Evolutionary conservation across 2,797 vertebrate species (phyloP), one percentile per base, ranked within the genome.

Genomic region (Tarsius wallacei): DNA sequence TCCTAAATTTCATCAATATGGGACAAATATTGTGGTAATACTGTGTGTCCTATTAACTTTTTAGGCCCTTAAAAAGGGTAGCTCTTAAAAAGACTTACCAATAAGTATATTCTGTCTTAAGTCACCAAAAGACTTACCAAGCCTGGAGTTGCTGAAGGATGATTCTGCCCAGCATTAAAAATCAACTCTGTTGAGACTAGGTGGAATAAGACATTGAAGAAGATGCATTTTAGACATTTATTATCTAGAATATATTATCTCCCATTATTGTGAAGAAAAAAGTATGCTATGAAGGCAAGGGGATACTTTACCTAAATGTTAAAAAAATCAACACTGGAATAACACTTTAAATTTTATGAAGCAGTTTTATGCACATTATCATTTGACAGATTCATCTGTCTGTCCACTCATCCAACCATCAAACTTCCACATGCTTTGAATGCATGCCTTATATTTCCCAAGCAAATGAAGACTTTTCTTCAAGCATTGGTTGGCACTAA

Each of bases 211-310:
- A 78, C 47, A 59, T 81, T 28, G 66, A 84, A 36, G 6, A 90
- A 12, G 6, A 78, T 84, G 47, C n/a, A 90, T 78, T 83, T 80
- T 76, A 89, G 31, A 82, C 16, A 47, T 80, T 80, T 92, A 92
- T 95, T 78, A 92, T 85, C 24, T 57, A 80, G 91, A 95, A 78
- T 87, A 14, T 78, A n/a, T 64, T 57, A 51, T 87, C 28, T 77
- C 10, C 5, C 17, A 63, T 91, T 95, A 77, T 73, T 68, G 81
- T 73, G 8, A 11, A 80, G 36, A 14, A 76, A 76, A 81, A n/a
- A 31, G 17, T 63, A 28, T 64, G 31, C 76, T 84, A 66, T 51
- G 4, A 80, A 73, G 53, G 17, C 59, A 81, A 5, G 21, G 77
- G 36, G 28, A 26, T 78, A 51, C 36, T 87, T 73, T 22, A 63